Evolutionary conservation across 2,113 vertebrate species (phyloP).

Genomic region (Burhinus bistriatus): DNA sequence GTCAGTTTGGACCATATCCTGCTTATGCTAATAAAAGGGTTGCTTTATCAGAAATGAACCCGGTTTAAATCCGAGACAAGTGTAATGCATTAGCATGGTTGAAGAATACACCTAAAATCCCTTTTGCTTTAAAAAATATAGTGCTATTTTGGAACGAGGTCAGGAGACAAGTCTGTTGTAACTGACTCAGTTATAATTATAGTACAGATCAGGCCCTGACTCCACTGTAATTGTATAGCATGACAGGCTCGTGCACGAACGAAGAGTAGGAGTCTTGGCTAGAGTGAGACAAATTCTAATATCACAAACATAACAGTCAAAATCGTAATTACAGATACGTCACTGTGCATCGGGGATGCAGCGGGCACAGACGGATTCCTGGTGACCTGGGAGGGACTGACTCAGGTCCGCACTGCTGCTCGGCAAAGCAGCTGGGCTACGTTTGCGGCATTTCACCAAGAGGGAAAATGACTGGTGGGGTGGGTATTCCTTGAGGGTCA

Average conservation of each 20-base stretch:
- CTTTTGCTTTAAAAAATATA: constrained; percentile 41
- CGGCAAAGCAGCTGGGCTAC: neutral
- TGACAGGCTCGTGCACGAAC: constrained; percentile 49
- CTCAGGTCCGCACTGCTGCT: neutral
- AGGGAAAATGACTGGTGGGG: neutral
- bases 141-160: constrained; percentile 55
- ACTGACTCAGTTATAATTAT: constrained; percentile 70
- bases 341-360: neutral
- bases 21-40: neutral
- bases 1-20: constrained; percentile 38
- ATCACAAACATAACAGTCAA: constrained; percentile 36
- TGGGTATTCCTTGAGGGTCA: neutral
- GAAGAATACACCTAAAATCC: constrained; percentile 28
- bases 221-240: constrained; percentile 60
- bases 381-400: neutral
- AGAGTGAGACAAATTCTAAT: constrained; percentile 57
- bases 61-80: neutral
- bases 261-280: constrained; percentile 43
- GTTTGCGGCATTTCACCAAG: neutral
- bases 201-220: constrained; percentile 56
- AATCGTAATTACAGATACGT: constrained; percentile 47
- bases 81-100: neutral
- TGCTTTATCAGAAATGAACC: constrained; percentile 35
- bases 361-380: neutral
- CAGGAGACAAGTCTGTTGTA: constrained; percentile 63